phyloP scores from a whole-genome alignment of 92 coral and sea anemone genomes.

The Phenganax subtilis region DNA sequence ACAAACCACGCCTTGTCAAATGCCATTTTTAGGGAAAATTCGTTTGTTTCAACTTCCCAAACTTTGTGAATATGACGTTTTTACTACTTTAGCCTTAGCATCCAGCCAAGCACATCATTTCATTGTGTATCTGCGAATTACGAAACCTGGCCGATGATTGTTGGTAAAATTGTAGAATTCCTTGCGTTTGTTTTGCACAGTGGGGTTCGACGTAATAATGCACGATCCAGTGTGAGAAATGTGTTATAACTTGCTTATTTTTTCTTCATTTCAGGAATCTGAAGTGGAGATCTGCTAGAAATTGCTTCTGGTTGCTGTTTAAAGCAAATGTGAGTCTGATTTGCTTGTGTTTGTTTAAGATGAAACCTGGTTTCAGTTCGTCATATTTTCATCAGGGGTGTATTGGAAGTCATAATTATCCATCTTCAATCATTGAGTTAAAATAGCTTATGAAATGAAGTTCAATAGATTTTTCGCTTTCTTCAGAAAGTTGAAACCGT shows the following conservation, averaged over 20 bases:
- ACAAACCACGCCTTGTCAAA: background rate
- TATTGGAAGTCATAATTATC: background rate
- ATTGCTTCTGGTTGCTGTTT: background rate
- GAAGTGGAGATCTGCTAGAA: background rate
- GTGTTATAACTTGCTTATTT: background rate
- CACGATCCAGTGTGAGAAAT: background rate
- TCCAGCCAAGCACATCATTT: background rate
- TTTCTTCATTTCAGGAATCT: background rate
- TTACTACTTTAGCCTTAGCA: background rate
- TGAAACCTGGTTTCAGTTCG: background rate
- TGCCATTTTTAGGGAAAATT: conserved; percentile 8
- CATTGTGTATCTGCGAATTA: background rate
- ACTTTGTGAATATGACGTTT: background rate
- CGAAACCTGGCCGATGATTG: background rate
- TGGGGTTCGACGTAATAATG: background rate
- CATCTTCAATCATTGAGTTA: background rate
- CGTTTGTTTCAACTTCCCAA: background rate
- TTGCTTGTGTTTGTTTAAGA: background rate
- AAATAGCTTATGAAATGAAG: conserved; percentile 1
- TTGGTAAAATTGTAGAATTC: conserved; percentile 2
- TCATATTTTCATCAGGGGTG: background rate
- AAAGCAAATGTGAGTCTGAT: background rate
- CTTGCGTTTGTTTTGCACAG: conserved; percentile 6
- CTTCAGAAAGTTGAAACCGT: too few species aligned
- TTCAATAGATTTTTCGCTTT: background rate